phyloP scores from a whole-genome alignment of 1,140 invertebrate genomes.

The Lordiphosa collinella region DNA sequence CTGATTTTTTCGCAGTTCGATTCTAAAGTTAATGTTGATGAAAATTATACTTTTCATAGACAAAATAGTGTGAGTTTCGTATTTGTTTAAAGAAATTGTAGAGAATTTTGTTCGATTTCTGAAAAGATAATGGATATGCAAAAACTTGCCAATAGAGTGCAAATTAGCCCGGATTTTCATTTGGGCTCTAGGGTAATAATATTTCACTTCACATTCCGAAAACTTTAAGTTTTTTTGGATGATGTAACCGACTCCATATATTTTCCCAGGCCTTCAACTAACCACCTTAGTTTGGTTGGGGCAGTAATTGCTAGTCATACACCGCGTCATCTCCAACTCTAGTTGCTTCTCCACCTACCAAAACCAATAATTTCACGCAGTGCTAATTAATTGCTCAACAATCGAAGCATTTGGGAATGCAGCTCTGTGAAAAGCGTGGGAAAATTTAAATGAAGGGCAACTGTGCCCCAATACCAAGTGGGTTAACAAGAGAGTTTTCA shows the following conservation, averaged over 20 bases:
- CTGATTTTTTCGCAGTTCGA: no score
- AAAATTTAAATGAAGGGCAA: slow-evolving; percentile 39
- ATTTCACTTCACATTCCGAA: slow-evolving; percentile 13
- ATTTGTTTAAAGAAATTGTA: no score
- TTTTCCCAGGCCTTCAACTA: slow-evolving; percentile 52
- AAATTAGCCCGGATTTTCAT: no score
- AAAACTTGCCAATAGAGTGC: no score
- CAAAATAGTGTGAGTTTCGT: no score
- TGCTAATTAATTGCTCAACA: slow-evolving; percentile 75
- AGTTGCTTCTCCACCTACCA: background rate
- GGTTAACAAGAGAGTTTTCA: slow-evolving; percentile 47
- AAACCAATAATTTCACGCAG: slow-evolving; percentile 65
- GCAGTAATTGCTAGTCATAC: slow-evolving; percentile 62
- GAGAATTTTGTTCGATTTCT: no score
- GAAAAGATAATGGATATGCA: no score
- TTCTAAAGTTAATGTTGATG: no score
- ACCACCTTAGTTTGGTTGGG: background rate
- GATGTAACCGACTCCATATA: slow-evolving; percentile 14
- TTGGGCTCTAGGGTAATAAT: slow-evolving; percentile 3
- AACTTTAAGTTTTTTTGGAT: slow-evolving; percentile 11
- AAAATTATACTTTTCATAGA: no score
- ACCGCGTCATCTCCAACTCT: slow-evolving; percentile 5
- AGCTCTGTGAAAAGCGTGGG: slow-evolving; percentile 46
- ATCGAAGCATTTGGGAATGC: slow-evolving; percentile 56
- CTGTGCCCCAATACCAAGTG: slow-evolving; percentile 2